Evolutionary conservation across 30 jellyfish, hydroid and myxozoan species (phyloP).

Genomic region (Calvadosia cruxmelitensis): DNA sequence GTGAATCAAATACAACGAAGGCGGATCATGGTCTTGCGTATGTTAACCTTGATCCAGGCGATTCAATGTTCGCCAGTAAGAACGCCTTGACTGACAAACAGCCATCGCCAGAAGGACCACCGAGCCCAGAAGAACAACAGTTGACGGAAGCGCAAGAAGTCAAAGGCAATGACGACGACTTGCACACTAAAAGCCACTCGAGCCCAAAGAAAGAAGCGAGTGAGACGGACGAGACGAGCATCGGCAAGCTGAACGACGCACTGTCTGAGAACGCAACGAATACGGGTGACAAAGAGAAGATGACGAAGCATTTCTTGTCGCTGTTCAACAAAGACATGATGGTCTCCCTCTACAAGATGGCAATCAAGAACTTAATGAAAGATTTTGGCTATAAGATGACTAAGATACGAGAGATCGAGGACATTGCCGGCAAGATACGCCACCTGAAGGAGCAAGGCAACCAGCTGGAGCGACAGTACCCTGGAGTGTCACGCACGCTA

Average conservation of each 20-base stretch:
- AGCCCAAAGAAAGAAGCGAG: not conserved
- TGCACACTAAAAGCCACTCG: not conserved
- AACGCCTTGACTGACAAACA: not conserved
- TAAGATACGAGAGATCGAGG: conserved; percentile 35
- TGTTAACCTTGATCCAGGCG: not conserved
- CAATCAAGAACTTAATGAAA: conserved; percentile 61
- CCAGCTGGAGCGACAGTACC: conserved; percentile 54
- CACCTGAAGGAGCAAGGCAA: conserved; percentile 40
- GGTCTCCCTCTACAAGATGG: conserved; percentile 87
- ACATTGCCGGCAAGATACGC: conserved; percentile 36
- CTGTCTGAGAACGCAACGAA: conserved; percentile 25
- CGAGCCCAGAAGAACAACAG: not conserved
- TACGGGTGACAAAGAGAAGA: conserved; percentile 29
- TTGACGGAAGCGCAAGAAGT: not conserved
- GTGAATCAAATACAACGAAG: not conserved
- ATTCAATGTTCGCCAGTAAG: not conserved
- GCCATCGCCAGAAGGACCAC: not conserved
- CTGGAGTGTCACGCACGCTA: conserved; percentile 63
- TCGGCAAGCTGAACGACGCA: conserved; percentile 15
- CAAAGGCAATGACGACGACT: not conserved
- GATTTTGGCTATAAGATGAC: conserved; percentile 56
- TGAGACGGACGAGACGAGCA: not conserved
- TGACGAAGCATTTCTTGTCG: conserved; percentile 49
- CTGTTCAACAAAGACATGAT: conserved; percentile 91
- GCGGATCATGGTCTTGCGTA: not conserved